phyloP scores from a whole-genome alignment of 1,140 invertebrate species.

The Aphidius gifuensis region DNA sequence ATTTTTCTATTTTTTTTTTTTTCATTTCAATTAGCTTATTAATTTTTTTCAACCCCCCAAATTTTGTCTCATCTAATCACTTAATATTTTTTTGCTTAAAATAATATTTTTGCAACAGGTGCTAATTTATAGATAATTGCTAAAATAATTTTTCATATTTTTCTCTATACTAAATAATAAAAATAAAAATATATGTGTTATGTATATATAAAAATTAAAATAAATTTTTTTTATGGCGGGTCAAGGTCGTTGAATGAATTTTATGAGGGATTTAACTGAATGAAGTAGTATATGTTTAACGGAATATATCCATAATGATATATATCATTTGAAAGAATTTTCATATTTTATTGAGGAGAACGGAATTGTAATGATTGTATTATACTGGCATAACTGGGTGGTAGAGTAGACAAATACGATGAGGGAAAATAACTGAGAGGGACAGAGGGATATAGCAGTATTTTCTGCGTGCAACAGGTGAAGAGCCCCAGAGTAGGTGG shows the following conservation, averaged over 20 bases:
- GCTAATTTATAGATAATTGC: too few species aligned
- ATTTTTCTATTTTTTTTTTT: too few species aligned
- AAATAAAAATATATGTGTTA: not conserved
- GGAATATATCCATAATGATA: conserved; percentile 16
- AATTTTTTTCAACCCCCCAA: too few species aligned
- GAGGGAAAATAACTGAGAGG: not conserved
- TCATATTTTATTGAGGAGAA: conserved; percentile 22
- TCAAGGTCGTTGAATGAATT: not conserved
- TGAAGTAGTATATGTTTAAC: not conserved
- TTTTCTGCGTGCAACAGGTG: conserved; percentile 22
- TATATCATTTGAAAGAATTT: conserved; percentile 25
- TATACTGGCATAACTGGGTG: conserved; percentile 9
- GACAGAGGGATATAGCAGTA: conserved; percentile 10
- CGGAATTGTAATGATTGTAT: conserved; percentile 22
- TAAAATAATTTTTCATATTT: too few species aligned
- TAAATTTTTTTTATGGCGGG: not conserved
- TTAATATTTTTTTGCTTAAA: too few species aligned
- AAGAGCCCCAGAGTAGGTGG: conserved; percentile 3
- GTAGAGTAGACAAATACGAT: conserved; percentile 27
- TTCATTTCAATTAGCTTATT: too few species aligned
- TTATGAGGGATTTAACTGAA: not conserved
- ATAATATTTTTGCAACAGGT: too few species aligned
- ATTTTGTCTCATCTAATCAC: too few species aligned
- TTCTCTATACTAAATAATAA: too few species aligned
- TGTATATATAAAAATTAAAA: not conserved